Conservation (phyloP, 2,888 invertebrate genomes). For the Tetragonula carbonaria region DNA sequence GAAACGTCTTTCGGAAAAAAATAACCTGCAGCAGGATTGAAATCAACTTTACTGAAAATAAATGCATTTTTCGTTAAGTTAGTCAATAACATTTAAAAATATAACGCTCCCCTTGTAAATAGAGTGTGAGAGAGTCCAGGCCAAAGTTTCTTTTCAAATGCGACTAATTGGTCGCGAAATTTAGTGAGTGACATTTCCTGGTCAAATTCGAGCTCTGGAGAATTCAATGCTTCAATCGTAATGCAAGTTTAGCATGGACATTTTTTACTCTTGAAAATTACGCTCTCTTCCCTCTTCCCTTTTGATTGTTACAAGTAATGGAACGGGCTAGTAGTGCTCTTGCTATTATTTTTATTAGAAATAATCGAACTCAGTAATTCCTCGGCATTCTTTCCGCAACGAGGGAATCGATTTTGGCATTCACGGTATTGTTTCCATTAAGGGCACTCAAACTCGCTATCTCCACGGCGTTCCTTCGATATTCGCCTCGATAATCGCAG, state of each 20-base stretch:
- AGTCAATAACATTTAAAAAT: background rate
- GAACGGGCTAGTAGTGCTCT: background rate
- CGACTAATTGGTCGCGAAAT: background rate
- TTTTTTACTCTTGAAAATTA: background rate
- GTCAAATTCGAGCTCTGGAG: accelerated
- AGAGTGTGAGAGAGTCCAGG: background rate
- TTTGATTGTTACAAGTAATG: background rate
- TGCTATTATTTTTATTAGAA: conserved; percentile 27
- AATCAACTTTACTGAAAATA: background rate
- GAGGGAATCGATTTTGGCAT: conserved; percentile 35
- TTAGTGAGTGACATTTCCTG: background rate
- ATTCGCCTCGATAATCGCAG: conserved; percentile 32
- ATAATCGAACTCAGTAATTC: conserved; percentile 28
- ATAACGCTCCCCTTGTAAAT: background rate
- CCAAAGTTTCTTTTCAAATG: background rate
- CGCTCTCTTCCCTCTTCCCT: background rate
- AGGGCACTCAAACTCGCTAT: conserved; percentile 32
- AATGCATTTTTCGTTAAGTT: background rate
- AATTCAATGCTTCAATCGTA: background rate
- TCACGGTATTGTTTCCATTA: conserved; percentile 40
- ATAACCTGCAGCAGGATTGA: background rate
- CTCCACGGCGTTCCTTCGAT: conserved; percentile 28
- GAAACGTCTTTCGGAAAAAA: background rate
- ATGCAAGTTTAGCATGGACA: background rate
- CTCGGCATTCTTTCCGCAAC: conserved; percentile 28